Percentiles rank a stretch among this genome's conserved stretches.
Evolutionary conservation across 2,113 vertebrate genomes (phyloP).

Genomic region (Rhinichthys klamathensis): DNA sequence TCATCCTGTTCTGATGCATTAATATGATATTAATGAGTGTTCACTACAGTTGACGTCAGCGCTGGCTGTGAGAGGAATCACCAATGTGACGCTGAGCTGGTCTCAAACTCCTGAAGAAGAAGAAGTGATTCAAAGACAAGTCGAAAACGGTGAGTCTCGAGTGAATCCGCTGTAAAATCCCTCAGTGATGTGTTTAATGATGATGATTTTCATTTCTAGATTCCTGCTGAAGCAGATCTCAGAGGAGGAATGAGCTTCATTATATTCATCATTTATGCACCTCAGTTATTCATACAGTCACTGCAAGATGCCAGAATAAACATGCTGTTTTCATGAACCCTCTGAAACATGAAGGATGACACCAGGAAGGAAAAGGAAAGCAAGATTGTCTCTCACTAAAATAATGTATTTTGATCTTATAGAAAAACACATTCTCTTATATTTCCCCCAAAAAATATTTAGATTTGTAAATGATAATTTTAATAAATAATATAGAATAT

Average conservation of each 20-base stretch:
- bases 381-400: neutral
- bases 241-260: neutral
- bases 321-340: neutral
- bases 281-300: neutral
- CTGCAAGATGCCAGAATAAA: neutral
- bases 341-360: neutral
- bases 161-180: neutral
- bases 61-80: neutral
- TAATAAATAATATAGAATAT: too few relatives aligned
- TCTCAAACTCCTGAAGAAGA: neutral
- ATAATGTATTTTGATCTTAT: neutral
- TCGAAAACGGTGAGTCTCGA: neutral
- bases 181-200: neutral
- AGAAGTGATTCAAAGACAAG: neutral
- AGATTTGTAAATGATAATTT: too few relatives aligned
- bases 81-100: neutral
- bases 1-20: neutral
- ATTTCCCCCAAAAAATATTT: too few relatives aligned
- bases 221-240: neutral
- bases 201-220: neutral
- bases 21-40: neutral
- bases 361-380: neutral
- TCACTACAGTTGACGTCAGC: neutral
- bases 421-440: too few relatives aligned
- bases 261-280: neutral